Base-by-base conservation (phyloP, 2,113 vertebrate genomes). In the Aspiorhynchus laticeps region DNA sequence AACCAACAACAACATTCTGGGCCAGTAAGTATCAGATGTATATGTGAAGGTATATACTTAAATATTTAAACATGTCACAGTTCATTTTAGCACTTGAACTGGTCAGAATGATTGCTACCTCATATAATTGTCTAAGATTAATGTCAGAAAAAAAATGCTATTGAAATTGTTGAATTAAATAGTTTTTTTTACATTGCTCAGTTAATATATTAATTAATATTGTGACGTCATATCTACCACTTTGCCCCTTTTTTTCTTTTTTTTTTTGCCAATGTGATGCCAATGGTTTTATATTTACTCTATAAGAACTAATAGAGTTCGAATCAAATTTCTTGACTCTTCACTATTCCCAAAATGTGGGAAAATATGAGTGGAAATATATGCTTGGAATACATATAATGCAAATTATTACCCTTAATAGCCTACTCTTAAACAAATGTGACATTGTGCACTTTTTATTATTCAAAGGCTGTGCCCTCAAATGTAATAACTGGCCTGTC, bases 391-490 rank as follows among this genome's bases (percentile, higher is more conserved):
- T 51, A 21, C 4, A 65, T 79, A 36, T 21, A 79, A 38, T 43
- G 36, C 59, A 8, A 65, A 81, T 46, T 41, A 19, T 65, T 41
- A 11, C 5, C 19, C 21, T 46, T 11, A 51, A 26, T 48, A 46
- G 8, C 41, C 8, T 26, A 46, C 7, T 14, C 53, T 61, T 38
- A 63, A 61, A 14, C 56, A 82, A 21, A 31, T 65, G 38, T 82
- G 41, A 0, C 38, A 46, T 46, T 31, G 17, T 41, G 38, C n/a
- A 10, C 61, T 46, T 43, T 26, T 65, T 82, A 82, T 82, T 21
- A 67, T 82, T 82, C 61, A 46, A 67, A 82, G 14, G 80, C 69
- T 41, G 46, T 69, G 76, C 61, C 36, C 28, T 71, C 80, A 48
- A 19, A 82, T 67, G 26, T 82, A 82, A 80, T 80, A 61, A 61